A percentile compares a stretch with the other conserved stretches of the same genome.
phyloP scores from a whole-genome alignment of 1,140 invertebrate genomes.

The Aphelenchoides besseyi region DNA sequence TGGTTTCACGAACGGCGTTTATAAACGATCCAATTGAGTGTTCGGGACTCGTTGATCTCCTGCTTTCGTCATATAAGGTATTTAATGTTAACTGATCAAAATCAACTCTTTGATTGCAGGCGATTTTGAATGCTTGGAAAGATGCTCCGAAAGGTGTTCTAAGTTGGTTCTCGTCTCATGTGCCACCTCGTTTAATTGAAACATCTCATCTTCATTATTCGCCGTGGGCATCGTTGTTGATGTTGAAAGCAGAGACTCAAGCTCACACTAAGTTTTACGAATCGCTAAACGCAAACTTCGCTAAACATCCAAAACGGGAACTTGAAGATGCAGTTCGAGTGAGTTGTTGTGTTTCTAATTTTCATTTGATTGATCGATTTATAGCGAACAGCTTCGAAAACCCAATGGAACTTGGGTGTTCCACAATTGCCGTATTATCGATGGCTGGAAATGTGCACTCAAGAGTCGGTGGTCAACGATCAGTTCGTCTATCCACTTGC shows the following conservation, averaged over 20 bases:
- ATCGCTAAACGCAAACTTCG: constrained; percentile 7
- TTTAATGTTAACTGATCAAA: background rate
- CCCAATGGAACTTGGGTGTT: constrained; percentile 26
- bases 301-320: constrained; percentile 32
- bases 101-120: constrained; percentile 21
- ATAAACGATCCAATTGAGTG: constrained; percentile 26
- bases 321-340: constrained; percentile 39
- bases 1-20: constrained; percentile 23
- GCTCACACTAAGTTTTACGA: constrained; percentile 24
- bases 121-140: constrained; percentile 31
- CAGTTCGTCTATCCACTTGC: constrained; percentile 36
- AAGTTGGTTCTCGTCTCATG: constrained; percentile 39
- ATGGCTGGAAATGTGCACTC: constrained; percentile 37
- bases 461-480: background rate
- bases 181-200: constrained; percentile 33
- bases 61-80: constrained; percentile 33
- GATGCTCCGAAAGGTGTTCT: constrained; percentile 35
- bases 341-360: background rate
- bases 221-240: constrained; percentile 40
- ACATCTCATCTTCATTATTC: constrained; percentile 20
- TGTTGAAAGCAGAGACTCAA: constrained; percentile 32
- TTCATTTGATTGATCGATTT: background rate
- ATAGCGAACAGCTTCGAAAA: constrained; percentile 34
- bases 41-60: constrained; percentile 34
- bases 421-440: constrained; percentile 34